Conservation (phyloP, 37 sponge, comb jelly and placozoan genomes). For the Halisarca cf. caerulea region DNA sequence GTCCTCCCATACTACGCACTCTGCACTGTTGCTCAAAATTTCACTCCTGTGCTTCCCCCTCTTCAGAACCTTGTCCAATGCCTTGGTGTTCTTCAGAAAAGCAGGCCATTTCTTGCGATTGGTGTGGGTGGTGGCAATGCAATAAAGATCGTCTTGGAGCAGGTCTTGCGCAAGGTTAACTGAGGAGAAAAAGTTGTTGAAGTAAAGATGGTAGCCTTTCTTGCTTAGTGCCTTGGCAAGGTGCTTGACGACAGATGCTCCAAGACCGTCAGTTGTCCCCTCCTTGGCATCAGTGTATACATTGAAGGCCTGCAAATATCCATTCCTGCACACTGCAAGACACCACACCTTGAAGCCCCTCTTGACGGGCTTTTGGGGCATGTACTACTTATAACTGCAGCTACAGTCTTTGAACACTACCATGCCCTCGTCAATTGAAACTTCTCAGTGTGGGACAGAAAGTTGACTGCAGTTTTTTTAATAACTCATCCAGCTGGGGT, state of each 20-base stretch:
- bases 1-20: too few relatives aligned
- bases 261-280: neutral
- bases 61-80: neutral
- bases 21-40: neutral
- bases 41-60: neutral
- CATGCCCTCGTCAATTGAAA: conserved; percentile 58
- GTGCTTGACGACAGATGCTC: too few relatives aligned
- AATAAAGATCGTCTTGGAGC: neutral
- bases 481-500: neutral
- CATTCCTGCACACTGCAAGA: conserved; percentile 4
- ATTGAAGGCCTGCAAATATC: conserved; percentile 15
- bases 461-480: neutral
- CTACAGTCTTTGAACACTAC: conserved; percentile 31
- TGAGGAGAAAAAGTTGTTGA: too few relatives aligned
- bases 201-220: too few relatives aligned
- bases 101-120: neutral
- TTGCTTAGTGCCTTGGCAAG: too few relatives aligned
- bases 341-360: too few relatives aligned
- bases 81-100: neutral
- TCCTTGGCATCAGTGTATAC: too few relatives aligned
- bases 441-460: conserved; percentile 18
- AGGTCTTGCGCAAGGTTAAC: too few relatives aligned
- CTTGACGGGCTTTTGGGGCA: conserved; percentile 41
- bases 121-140: neutral
- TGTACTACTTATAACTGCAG: conserved; percentile 39